These are phyloP conservation scores for Anolis sagrei DNA, from an alignment of 2,113 vertebrate species.

Conservation along the genomic window DNA sequence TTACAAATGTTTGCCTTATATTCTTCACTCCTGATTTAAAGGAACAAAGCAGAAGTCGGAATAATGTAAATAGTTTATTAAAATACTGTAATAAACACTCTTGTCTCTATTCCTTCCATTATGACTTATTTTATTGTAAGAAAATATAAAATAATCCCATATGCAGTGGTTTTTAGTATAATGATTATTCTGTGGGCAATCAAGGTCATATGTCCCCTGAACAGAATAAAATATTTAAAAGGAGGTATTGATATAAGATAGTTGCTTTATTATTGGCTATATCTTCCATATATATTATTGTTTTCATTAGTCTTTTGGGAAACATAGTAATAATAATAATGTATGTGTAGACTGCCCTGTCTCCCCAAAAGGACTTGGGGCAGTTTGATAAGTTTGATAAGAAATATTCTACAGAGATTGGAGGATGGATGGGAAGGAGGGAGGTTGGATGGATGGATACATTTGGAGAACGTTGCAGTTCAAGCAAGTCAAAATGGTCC, in stretches of 20 bases:
- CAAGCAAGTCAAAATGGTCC: too few relatives aligned
- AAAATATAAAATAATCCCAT: not conserved
- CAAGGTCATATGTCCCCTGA: too few relatives aligned
- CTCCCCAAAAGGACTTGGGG: too few relatives aligned
- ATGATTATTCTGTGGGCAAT: too few relatives aligned
- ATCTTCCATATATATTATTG: not conserved
- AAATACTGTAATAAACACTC: not conserved
- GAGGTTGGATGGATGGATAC: not conserved
- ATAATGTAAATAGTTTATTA: not conserved
- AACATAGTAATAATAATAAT: too few relatives aligned
- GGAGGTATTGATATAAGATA: not conserved
- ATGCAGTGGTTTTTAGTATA: too few relatives aligned
- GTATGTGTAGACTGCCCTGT: too few relatives aligned
- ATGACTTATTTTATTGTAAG: not conserved
- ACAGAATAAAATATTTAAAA: not conserved
- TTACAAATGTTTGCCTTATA: too few relatives aligned
- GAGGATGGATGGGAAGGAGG: not conserved
- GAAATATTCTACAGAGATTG: not conserved
- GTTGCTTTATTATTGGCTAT: too few relatives aligned
- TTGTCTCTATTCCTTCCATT: not conserved
- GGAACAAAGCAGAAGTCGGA: not conserved
- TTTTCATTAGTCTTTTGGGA: not conserved
- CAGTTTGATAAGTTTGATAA: conserved; percentile 5
- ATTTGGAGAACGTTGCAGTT: not conserved
- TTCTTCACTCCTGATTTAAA: not conserved